Base-by-base conservation (phyloP, 2,113 vertebrate genomes). In the Panthera uncia region DNA sequence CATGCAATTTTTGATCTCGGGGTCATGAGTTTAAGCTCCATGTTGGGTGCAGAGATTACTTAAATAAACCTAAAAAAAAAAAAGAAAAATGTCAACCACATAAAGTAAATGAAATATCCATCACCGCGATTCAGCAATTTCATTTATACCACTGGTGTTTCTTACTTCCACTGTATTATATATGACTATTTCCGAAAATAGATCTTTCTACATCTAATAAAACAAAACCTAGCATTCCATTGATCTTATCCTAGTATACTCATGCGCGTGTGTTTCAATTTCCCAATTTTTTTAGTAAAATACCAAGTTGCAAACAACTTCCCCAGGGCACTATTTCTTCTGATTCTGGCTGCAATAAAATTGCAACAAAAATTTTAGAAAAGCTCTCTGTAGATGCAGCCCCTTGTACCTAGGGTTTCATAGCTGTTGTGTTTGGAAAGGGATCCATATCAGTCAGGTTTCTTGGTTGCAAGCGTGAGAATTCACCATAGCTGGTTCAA, bases 321-420 rank as follows among this genome's bases (percentile, higher is more conserved):
- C 27, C 18, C 52, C 29, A 94, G 19, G 48, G 52, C 48, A 38
- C 55, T 79, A 73, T 89, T 74, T 89, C 61, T 87, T 57, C 16
- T 81, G 65, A 68, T 68, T 97, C 50, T 76, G 38, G 10, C 48
- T 92, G 80, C 76, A 82, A 36, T 90, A 84, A 74, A 85, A 95
- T 41, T 31, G 41, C 14, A 90, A 38, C 21, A 95, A 27, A 41
- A 74, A 68, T 91, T 97, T 97, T 83, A 86, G 29, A 93, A 55
- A 94, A 1, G 12, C 2, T 84, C 11, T 85, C 41, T 96, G 48
- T 74, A 45, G 31, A 80, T 85, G 41, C 27, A 84, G 33, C 6
- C 38, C 7, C 68, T 93, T 57, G 79, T 65, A 81, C 33, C 18
- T 25, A 91, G 45, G 12, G 36, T 82, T 97, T 94, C 16, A 91